Evolutionary conservation across 1,140 invertebrate genomes (phyloP), one percentile per base, ranked within the genome.

Genomic region (Tetragnatha versicolor): DNA sequence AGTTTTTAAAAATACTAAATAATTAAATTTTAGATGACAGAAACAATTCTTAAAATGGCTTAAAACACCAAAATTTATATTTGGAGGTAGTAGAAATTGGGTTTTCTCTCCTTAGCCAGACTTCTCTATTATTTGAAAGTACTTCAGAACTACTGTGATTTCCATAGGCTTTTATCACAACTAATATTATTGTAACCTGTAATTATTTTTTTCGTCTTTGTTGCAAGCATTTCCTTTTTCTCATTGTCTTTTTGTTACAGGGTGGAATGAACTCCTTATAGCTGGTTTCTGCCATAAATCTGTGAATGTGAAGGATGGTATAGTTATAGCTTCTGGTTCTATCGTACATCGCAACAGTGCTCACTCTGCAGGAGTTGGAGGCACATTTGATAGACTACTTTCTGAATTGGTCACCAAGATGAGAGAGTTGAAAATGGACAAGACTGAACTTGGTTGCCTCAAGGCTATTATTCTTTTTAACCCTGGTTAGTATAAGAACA

Each of bases 211-310:
- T n/a, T n/a, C n/a, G n/a, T n/a, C n/a, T n/a, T n/a, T n/a, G n/a
- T n/a, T n/a, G n/a, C n/a, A n/a, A n/a, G n/a, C n/a, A n/a, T n/a
- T n/a, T n/a, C n/a, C n/a, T n/a, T n/a, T n/a, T n/a, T n/a, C n/a
- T n/a, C 27, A 9, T 58, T 14, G 10, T 22, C 1, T 37, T 27
- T n/a, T 53, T 0, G 25, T 70, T 80, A 2, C 14, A 80, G 94
- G 90, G 7, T 99, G 97, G 97, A 98, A 98, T 86, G 97, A 98
- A 87, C 87, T 98, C 81, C 87, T 98, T 53, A 96, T 99, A 81
- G 95, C 95, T 75, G 92, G 93, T 10, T 96, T 98, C 85, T 95
- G 96, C 55, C 95, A 97, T 89, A 91, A 95, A 76, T 98, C 95
- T 37, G 93, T 96, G 82, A 91, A 90, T 81, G 91, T 94, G 45